Conservation (phyloP, 2,888 invertebrate genomes). For the Lapara coniferarum region DNA sequence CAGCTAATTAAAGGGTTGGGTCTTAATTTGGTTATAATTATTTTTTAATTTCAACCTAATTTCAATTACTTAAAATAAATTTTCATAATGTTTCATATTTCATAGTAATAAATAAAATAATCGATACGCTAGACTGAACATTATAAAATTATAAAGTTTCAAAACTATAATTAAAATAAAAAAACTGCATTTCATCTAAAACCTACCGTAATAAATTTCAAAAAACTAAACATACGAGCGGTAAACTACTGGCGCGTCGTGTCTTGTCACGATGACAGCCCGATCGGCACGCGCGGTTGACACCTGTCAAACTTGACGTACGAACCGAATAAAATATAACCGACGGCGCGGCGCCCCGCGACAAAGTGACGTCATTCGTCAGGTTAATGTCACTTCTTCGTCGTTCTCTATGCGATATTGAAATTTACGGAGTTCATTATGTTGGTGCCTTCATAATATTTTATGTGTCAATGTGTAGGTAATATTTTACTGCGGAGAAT, state of each 20-base stretch:
- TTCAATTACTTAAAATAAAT: too few species aligned
- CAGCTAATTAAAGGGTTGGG: neutral
- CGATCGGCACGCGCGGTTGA: conserved; percentile 42
- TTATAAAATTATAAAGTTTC: too few species aligned
- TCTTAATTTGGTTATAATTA: too few species aligned
- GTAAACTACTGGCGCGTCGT: conserved; percentile 27
- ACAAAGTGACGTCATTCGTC: conserved; percentile 59
- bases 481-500: too few species aligned
- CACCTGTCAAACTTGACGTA: conserved; percentile 57
- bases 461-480: neutral
- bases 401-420: conserved; percentile 48
- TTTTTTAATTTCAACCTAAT: too few species aligned
- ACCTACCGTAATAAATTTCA: neutral
- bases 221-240: neutral
- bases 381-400: conserved; percentile 52
- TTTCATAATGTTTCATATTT: too few species aligned
- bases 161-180: too few species aligned
- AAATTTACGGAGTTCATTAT: conserved; percentile 43
- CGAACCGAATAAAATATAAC: conserved; percentile 56
- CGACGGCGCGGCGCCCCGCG: conserved; percentile 41
- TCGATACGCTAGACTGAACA: too few species aligned
- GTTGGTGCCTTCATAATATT: neutral
- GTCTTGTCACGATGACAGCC: conserved; percentile 5
- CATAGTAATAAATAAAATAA: neutral
- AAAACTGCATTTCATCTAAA: too few species aligned